Evolutionary conservation across 2,113 vertebrate genomes (phyloP).

Genomic region (Grammomys surdaster): DNA sequence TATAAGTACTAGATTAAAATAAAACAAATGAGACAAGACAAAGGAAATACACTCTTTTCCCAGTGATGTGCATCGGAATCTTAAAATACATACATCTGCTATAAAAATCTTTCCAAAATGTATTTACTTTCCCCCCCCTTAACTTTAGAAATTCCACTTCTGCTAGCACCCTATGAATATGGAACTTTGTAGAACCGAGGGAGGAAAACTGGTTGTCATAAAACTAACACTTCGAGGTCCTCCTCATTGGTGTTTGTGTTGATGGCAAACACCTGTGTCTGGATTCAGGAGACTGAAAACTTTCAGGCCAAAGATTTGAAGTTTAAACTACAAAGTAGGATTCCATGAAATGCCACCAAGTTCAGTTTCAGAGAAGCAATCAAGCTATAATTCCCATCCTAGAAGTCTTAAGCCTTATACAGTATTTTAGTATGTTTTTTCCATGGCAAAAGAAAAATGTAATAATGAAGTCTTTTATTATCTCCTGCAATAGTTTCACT

Average conservation of each 20-base stretch:
- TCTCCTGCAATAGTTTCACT: background rate
- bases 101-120: background rate
- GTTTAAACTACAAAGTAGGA: background rate
- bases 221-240: background rate
- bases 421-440: conserved; percentile 12
- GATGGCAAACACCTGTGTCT: conserved; percentile 19
- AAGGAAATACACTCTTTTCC: background rate
- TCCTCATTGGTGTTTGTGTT: background rate
- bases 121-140: background rate
- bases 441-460: background rate
- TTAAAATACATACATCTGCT: background rate
- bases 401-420: background rate
- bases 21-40: background rate
- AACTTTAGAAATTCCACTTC: background rate
- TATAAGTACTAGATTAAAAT: background rate
- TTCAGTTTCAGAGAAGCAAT: conserved; percentile 30
- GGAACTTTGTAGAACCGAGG: background rate
- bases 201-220: background rate
- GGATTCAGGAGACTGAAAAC: background rate
- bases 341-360: background rate
- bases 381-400: background rate
- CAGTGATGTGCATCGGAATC: background rate
- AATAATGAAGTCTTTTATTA: background rate
- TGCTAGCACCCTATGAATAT: background rate
- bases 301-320: conserved; percentile 41